Conservation (phyloP, 1,140 invertebrate genomes). For the Zophobas morio region DNA sequence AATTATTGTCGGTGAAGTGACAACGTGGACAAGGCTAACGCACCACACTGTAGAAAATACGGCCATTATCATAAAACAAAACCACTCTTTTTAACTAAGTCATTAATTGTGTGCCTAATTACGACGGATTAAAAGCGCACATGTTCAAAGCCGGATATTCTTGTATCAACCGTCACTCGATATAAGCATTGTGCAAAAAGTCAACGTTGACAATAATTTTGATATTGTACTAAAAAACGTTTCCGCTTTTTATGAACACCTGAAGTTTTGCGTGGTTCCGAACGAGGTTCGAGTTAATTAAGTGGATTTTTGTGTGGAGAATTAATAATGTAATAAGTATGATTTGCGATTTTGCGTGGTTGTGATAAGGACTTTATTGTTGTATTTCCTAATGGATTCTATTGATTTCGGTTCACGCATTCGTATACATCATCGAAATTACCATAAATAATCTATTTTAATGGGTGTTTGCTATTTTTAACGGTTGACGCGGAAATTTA, state of each 20-base stretch:
- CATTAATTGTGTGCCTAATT: not conserved
- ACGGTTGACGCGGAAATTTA: too few relatives aligned
- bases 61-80: too few relatives aligned
- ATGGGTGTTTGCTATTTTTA: too few relatives aligned
- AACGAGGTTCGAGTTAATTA: too few relatives aligned
- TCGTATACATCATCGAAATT: too few relatives aligned
- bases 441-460: too few relatives aligned
- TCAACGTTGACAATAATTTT: not conserved
- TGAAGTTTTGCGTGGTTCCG: not conserved
- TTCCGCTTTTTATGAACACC: not conserved
- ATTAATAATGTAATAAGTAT: not conserved
- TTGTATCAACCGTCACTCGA: not conserved
- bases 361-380: conserved; percentile 3
- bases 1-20: not conserved
- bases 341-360: not conserved
- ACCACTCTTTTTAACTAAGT: not conserved
- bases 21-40: not conserved
- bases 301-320: too few relatives aligned
- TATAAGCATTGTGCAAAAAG: not conserved
- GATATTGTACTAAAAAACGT: not conserved
- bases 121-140: not conserved
- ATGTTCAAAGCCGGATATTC: not conserved
- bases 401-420: not conserved
- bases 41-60: too few relatives aligned
- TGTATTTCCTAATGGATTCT: conserved; percentile 7